Percentiles rank a stretch among this genome's conserved stretches.
phyloP scores from a whole-genome alignment of 2,797 vertebrate species.

The Esox masquinongy region DNA sequence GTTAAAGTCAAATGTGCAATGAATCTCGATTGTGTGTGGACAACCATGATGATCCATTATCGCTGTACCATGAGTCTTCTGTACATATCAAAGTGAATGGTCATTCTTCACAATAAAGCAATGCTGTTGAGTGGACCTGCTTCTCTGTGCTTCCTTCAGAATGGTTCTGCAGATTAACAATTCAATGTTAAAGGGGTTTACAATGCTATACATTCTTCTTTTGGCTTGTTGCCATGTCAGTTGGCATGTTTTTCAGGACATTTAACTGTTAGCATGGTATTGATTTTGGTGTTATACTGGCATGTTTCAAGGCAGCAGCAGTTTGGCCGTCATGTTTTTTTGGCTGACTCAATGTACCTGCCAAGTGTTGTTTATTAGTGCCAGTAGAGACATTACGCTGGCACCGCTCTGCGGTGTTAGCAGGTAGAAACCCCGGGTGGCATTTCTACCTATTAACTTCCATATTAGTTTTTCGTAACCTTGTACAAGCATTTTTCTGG shows the following conservation, averaged over 20 bases:
- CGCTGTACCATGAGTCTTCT: slow-evolving; percentile 44
- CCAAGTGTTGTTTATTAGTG: not conserved
- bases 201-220: not conserved
- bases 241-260: not conserved
- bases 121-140: slow-evolving; percentile 34
- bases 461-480: too few relatives aligned
- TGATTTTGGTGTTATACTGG: not conserved
- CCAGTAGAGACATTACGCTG: slow-evolving; percentile 12
- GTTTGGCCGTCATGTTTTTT: not conserved
- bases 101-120: slow-evolving; percentile 57
- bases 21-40: too few relatives aligned
- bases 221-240: too few relatives aligned
- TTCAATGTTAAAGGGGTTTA: not conserved
- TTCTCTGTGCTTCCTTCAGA: not conserved
- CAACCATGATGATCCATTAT: slow-evolving; percentile 35
- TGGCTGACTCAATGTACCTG: not conserved
- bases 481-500: too few relatives aligned
- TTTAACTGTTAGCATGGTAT: not conserved
- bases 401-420: slow-evolving; percentile 47
- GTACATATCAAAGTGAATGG: slow-evolving; percentile 48
- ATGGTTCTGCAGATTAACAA: not conserved
- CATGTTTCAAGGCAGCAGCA: not conserved
- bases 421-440: not conserved
- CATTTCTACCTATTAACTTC: too few relatives aligned
- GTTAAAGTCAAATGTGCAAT: too few relatives aligned